Percentiles rank a stretch among this genome's conserved stretches.
Evolutionary conservation across 2,797 vertebrate species (phyloP).

Genomic region (Aphelocoma californica): DNA sequence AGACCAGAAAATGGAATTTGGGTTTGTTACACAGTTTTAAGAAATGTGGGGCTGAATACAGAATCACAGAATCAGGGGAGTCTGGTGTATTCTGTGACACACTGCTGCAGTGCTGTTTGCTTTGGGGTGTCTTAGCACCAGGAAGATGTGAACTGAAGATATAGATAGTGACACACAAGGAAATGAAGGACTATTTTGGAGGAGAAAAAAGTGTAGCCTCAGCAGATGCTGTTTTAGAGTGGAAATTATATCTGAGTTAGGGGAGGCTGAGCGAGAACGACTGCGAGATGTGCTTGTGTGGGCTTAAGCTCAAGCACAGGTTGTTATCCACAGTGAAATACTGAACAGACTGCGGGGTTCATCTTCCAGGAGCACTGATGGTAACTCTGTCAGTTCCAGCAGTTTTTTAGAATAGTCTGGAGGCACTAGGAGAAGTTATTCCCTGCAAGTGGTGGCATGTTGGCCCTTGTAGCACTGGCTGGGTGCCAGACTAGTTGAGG

Average conservation of each 20-base stretch:
- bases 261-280: background rate
- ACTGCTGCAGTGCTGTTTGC: background rate
- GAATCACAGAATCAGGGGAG: background rate
- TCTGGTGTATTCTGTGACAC: background rate
- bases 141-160: background rate
- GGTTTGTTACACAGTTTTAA: background rate
- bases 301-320: background rate
- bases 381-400: background rate
- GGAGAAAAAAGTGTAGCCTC: background rate
- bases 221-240: background rate
- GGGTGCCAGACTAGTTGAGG: background rate
- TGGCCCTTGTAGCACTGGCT: background rate
- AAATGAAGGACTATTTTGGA: background rate
- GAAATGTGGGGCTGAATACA: background rate
- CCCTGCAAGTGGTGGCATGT: accelerated
- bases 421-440: background rate
- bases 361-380: background rate
- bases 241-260: background rate
- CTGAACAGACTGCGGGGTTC: background rate
- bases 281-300: background rate
- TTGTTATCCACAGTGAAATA: background rate
- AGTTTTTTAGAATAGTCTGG: background rate
- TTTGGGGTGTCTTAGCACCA: background rate
- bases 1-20: background rate
- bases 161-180: background rate